A percentile compares a stretch with the other conserved stretches of the same genome.
These are phyloP conservation scores for Agriopis leucophaearia DNA, from an alignment of 2,888 invertebrate species.

Conservation along the genomic window DNA sequence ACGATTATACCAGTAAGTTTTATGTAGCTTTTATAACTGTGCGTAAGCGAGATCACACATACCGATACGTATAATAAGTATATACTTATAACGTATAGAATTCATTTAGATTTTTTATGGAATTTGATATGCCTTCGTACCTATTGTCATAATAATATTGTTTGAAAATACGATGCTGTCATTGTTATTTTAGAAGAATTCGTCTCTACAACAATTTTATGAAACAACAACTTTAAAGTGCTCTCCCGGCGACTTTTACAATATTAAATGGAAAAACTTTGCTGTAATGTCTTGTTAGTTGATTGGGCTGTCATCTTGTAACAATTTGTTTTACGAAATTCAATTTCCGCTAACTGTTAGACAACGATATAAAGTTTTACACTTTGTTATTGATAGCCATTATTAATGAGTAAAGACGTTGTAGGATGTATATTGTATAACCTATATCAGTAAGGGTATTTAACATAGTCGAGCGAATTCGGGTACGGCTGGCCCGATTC, in stretches of 20 bases:
- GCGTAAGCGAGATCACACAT: no score
- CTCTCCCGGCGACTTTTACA: slow-evolving; percentile 19
- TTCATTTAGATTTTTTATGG: no score
- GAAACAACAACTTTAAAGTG: slow-evolving; percentile 24
- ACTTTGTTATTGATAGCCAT: slow-evolving; percentile 38
- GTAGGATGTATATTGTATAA: neutral
- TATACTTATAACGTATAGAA: no score
- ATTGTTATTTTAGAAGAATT: neutral
- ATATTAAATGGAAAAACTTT: slow-evolving; percentile 36
- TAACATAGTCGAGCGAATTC: neutral
- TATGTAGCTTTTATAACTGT: no score
- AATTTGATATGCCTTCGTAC: no score
- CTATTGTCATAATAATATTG: no score
- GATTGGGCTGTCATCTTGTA: slow-evolving; percentile 32
- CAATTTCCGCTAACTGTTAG: slow-evolving; percentile 39
- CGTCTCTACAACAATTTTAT: slow-evolving; percentile 20
- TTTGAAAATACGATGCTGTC: neutral
- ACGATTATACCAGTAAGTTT: no score
- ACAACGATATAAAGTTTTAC: slow-evolving; percentile 32
- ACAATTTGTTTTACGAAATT: slow-evolving; percentile 37
- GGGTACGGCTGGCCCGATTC: neutral
- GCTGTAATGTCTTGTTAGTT: slow-evolving; percentile 25
- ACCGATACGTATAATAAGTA: no score
- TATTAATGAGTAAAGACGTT: slow-evolving; percentile 31
- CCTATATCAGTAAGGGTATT: slow-evolving; percentile 10